A percentile compares a stretch with the other conserved stretches of the same genome.
phyloP scores from a whole-genome alignment of 1,140 invertebrate species.

The Polypedilum pembai region DNA sequence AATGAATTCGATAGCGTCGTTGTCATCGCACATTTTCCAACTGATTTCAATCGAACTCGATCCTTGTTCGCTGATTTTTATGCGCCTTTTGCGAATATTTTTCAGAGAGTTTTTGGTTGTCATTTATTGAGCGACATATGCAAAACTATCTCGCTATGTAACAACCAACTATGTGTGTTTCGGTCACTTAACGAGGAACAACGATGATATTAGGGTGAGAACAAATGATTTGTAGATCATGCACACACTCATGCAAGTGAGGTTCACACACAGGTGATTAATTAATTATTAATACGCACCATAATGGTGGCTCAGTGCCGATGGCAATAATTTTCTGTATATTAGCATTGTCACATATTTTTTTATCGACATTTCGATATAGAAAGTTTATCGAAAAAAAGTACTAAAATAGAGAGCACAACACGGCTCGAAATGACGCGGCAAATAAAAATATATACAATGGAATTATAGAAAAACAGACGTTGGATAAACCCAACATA shows the following conservation, averaged over 20 bases:
- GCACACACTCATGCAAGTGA: background rate
- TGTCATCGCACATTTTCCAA: background rate
- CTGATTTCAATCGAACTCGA: constrained; percentile 9
- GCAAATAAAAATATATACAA: background rate
- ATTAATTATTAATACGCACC: constrained; percentile 27
- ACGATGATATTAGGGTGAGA: background rate
- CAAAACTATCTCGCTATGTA: too few relatives aligned
- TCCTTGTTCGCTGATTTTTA: background rate
- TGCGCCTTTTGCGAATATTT: too few relatives aligned
- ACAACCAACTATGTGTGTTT: background rate
- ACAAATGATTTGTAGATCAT: background rate
- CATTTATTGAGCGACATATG: background rate
- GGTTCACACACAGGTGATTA: constrained; percentile 20
- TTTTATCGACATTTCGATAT: background rate
- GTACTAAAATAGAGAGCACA: background rate
- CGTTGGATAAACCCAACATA: background rate
- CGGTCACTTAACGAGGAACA: background rate
- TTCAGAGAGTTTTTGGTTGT: background rate
- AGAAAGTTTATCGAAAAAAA: background rate
- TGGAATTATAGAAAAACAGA: background rate
- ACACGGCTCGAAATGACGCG: background rate
- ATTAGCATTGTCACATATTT: background rate
- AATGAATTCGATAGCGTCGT: too few relatives aligned
- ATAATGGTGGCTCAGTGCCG: background rate
- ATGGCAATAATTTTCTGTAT: background rate